Evolutionary conservation across 92 coral and sea anemone species (phyloP), one percentile per base, ranked within the genome.

Genomic region (Zoanthus gigantus): DNA sequence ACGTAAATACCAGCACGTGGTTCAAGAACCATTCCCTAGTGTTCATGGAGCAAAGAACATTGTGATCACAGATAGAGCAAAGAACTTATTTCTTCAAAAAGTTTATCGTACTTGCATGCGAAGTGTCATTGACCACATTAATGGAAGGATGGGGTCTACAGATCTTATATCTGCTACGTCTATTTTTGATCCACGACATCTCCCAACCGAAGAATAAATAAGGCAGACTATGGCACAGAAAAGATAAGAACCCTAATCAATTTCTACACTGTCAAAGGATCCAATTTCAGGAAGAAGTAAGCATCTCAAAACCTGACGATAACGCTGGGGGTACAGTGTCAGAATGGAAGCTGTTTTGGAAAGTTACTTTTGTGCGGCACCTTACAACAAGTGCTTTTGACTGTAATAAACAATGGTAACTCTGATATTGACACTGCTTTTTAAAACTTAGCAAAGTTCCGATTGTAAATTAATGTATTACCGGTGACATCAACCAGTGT

Each of bases 291-390:
- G 81, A 56, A 76, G 81, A 76, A 76, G 0, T 76, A 44, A 32
- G 81, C 81, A 76, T 76, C 81, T 76, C 81, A 76, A 52, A 76
- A 76, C 81, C 81, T 76, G 60, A 76, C 81, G 45, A 34, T 76
- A 1, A 53, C 32, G 83, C 83, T 78, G 68, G 48, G 69, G 83
- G 48, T 78, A 9, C 2, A 23, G 5, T 12, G n/a, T 78, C 83
- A 78, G 83, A 78, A 78, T 78, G 69, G 83, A 78, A 78, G 83
- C 83, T 16, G 83, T 77, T 77, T 48, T 65, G 67, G 32, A 29
- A 37, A 77, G 83, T 77, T 63, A 77, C 47, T 77, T 77, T 77
- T 77, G 83, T 77, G 83, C 83, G 50, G 83, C 83, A 78, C 44
- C 83, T 78, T 78, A 52, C 69, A 78, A 78, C 78, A 53, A 53